These are phyloP conservation scores for Clarias macrocephalus DNA, from an alignment of 2,113 vertebrate genomes.

Conservation along the genomic window DNA sequence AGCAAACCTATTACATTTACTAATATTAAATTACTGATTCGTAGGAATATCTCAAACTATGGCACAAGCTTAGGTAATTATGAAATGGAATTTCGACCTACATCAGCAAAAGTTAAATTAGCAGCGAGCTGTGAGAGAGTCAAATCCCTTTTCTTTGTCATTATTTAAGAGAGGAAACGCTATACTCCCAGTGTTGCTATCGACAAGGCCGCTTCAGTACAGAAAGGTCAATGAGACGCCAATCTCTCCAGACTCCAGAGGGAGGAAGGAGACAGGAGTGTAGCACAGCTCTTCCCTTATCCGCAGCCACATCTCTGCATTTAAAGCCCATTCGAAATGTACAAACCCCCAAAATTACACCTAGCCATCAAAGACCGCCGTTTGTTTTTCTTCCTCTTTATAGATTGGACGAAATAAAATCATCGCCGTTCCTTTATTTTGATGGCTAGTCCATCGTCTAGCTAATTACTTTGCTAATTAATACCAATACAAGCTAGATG, in stretches of 20 bases:
- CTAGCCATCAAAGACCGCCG: neutral
- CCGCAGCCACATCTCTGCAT: neutral
- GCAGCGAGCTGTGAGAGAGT: neutral
- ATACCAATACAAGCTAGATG: neutral
- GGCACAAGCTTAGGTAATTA: neutral
- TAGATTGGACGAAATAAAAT: neutral
- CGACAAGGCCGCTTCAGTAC: slow-evolving; percentile 16
- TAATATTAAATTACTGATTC: slow-evolving; percentile 4
- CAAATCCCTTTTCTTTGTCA: slow-evolving; percentile 16
- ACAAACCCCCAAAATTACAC: slow-evolving; percentile 1
- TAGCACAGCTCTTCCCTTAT: slow-evolving; percentile 8
- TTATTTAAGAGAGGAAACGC: slow-evolving; percentile 45
- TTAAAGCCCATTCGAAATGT: neutral
- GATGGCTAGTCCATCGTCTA: neutral
- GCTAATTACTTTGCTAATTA: neutral
- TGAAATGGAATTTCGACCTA: neutral
- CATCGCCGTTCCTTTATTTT: neutral
- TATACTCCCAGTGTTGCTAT: slow-evolving; percentile 36
- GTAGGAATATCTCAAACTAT: neutral
- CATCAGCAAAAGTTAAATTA: slow-evolving; percentile 5
- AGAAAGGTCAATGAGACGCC: slow-evolving; percentile 54
- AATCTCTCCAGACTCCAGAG: neutral
- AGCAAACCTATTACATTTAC: slow-evolving; percentile 3
- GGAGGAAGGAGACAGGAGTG: neutral
- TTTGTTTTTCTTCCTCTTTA: no score